Evolutionary conservation across 2,888 invertebrate genomes (phyloP).

Genomic region (Exocentrus adspersus): DNA sequence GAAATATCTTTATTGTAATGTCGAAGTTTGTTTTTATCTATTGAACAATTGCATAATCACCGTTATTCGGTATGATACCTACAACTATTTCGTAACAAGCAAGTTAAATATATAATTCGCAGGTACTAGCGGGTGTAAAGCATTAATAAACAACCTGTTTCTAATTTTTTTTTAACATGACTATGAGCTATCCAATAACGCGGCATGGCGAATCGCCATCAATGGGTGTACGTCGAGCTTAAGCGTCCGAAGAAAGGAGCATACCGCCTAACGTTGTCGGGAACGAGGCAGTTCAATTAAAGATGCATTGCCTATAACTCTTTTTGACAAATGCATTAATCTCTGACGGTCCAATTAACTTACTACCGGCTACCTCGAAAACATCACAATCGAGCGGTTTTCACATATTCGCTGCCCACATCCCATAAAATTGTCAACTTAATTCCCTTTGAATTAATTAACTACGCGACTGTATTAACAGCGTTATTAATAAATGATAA

Average conservation of each 20-base stretch:
- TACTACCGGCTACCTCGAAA: constrained; percentile 16
- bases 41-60: constrained; percentile 29
- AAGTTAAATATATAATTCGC: neutral
- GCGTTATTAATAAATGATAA: constrained; percentile 12
- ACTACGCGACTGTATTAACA: neutral
- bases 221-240: neutral
- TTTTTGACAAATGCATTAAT: constrained; percentile 56
- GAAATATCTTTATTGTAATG: constrained; percentile 40
- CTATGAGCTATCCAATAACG: too few species aligned
- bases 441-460: constrained; percentile 20
- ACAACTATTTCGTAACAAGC: constrained; percentile 23
- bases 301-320: constrained; percentile 53
- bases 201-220: too few species aligned
- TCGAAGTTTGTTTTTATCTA: constrained; percentile 28
- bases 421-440: constrained; percentile 14
- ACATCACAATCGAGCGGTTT: constrained; percentile 18
- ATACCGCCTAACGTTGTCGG: neutral
- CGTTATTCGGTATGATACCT: constrained; percentile 16
- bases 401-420: constrained; percentile 9
- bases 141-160: too few species aligned
- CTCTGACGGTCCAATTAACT: constrained; percentile 35
- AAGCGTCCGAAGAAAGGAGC: neutral
- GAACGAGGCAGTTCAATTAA: constrained; percentile 10
- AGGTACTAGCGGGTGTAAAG: too few species aligned
- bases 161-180: too few species aligned